phyloP scores from a whole-genome alignment of 2,888 invertebrate species.

The Prosapia bicincta region DNA sequence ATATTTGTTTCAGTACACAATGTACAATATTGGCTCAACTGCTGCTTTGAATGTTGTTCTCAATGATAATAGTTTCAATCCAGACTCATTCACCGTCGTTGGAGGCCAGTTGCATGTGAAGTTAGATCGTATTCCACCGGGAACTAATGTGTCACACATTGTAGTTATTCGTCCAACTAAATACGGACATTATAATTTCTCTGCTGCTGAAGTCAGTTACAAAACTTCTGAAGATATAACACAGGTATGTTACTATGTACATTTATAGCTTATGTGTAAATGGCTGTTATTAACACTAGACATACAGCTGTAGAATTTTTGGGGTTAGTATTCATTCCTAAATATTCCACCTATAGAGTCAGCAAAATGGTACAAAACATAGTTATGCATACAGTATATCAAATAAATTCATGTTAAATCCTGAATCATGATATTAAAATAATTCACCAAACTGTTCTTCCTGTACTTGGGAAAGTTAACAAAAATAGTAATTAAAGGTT shows the following conservation, averaged over 20 bases:
- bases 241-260: constrained; percentile 51
- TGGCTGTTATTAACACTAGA: too few species aligned
- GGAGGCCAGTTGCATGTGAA: constrained; percentile 79
- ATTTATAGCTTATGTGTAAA: too few species aligned
- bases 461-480: too few species aligned
- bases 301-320: too few species aligned
- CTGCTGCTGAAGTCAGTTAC: constrained; percentile 90
- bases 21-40: constrained; percentile 90
- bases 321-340: too few species aligned
- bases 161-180: constrained; percentile 86
- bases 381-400: too few species aligned
- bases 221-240: constrained; percentile 77
- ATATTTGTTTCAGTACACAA: constrained; percentile 60
- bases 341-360: too few species aligned
- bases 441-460: too few species aligned
- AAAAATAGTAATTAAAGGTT: too few species aligned
- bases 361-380: too few species aligned
- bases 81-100: constrained; percentile 84
- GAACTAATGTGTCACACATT: constrained; percentile 90
- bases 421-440: too few species aligned
- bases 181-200: constrained; percentile 95
- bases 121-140: constrained; percentile 88
- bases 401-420: too few species aligned
- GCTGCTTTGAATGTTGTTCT: constrained; percentile 87
- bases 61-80: constrained; percentile 88